phyloP scores from a whole-genome alignment of 2,113 vertebrate species.

The Semicossyphus pulcher region DNA sequence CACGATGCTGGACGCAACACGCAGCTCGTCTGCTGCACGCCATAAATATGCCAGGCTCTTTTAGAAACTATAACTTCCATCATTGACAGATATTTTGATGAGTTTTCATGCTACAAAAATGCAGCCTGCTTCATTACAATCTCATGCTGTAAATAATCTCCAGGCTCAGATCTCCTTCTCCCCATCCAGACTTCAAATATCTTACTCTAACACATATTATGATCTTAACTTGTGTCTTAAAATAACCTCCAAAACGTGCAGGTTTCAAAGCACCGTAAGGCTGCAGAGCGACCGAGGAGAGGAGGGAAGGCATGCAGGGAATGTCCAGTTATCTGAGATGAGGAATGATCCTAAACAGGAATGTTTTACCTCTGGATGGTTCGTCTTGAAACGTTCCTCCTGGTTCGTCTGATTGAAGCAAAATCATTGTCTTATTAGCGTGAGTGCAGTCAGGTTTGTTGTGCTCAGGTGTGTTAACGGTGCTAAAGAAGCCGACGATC shows the following conservation, averaged over 20 bases:
- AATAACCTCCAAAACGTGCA: constrained; percentile 30
- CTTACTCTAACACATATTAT: constrained; percentile 9
- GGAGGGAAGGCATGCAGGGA: constrained; percentile 28
- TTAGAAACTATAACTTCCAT: constrained; percentile 10
- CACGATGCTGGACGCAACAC: constrained; percentile 31
- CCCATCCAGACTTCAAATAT: constrained; percentile 5
- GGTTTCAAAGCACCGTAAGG: constrained; percentile 9
- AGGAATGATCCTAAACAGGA: constrained; percentile 23
- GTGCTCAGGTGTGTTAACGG: background rate
- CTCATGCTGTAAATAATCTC: constrained; percentile 3
- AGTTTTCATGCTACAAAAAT: constrained; percentile 10
- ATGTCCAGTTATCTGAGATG: constrained; percentile 31
- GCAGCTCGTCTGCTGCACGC: background rate
- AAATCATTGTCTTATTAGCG: constrained; percentile 9
- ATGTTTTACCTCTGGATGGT: constrained; percentile 3
- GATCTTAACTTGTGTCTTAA: constrained; percentile 14
- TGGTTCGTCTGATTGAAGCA: background rate
- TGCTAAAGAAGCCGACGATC: background rate
- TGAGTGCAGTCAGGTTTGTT: background rate
- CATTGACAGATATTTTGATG: background rate
- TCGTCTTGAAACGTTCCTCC: background rate
- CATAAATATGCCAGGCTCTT: constrained; percentile 28
- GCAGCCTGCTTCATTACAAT: background rate
- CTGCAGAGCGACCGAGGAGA: background rate
- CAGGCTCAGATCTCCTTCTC: constrained; percentile 4